Base-by-base conservation (phyloP, 2,888 invertebrate genomes). In the Uropetala carovei region DNA sequence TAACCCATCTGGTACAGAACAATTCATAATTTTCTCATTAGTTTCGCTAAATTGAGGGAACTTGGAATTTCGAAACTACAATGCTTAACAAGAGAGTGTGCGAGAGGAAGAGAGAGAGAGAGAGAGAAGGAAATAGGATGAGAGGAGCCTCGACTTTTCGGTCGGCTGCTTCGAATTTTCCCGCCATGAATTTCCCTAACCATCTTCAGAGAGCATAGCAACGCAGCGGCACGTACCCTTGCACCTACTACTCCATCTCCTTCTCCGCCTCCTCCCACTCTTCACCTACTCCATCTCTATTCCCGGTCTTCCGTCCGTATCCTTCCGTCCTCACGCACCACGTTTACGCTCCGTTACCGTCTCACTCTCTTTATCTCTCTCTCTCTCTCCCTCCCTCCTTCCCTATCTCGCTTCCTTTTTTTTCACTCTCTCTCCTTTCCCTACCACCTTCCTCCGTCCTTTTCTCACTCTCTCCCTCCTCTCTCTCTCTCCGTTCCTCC, bases 11-110 rank as follows among this genome's bases (percentile, higher is more conserved):
- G 89, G 18, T n/a, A 43, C 89, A 64, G 68, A 13, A 64, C 89
- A 58, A 89, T 68, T 68, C 64, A 89, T 89, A 64, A 86, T 86
- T 60, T 64, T 68, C 64, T 89, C 89, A 89, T 89, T 89, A 89
- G 89, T 64, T 18, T 22, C 64, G 43, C 56, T 11, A 89, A 64
- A 89, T n/a, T n/a, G n/a, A 64, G n/a, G 30, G 9, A 89, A 59
- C 59, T 85, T 10, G 58, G 13, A 43, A 43, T 43, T 43, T 43
- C 43, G 43, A 43, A 43, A 43, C 43, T 43, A 43, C 43, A 43
- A 83, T 83, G 56, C 7, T n/a, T 83, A 57, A n/a, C 57, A 57
- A 57, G 18, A 43, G 83, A 7, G 18, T 56, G 30, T 27, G 27
- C 11, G 13, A 14, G 13, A 0, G 82, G 30, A 7, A 82, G 27